These are phyloP conservation scores for Spodoptera litura DNA, from an alignment of 1,140 invertebrate species.

Conservation along the genomic window DNA sequence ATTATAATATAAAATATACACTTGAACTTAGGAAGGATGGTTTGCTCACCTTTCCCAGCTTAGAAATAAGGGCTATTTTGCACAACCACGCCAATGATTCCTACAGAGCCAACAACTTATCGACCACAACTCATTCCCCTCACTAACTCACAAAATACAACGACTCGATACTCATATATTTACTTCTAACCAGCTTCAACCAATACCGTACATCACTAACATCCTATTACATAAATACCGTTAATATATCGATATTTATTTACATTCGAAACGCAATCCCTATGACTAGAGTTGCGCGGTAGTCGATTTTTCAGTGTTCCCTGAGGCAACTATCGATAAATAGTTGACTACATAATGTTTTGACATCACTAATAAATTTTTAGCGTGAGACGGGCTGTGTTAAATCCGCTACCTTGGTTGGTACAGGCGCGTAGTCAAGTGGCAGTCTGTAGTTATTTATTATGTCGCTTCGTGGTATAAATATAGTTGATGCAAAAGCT, in stretches of 20 bases:
- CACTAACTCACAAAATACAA: constrained; percentile 14
- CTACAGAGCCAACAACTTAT: constrained; percentile 8
- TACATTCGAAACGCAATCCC: constrained; percentile 43
- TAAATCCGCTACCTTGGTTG: constrained; percentile 39
- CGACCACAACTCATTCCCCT: constrained; percentile 25
- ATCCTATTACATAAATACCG: constrained; percentile 33
- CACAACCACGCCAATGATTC: not conserved
- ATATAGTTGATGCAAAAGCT: not conserved
- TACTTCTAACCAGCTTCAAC: constrained; percentile 11
- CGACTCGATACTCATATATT: constrained; percentile 23
- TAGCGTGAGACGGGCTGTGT: constrained; percentile 24
- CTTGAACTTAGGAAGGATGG: no score
- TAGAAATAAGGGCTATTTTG: no score
- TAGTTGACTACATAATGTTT: constrained; percentile 44
- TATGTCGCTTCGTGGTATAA: not conserved
- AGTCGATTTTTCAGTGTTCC: constrained; percentile 48
- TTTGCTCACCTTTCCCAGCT: no score
- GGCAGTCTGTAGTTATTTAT: not conserved
- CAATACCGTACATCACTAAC: constrained; percentile 33
- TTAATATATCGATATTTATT: constrained; percentile 33
- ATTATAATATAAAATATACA: no score
- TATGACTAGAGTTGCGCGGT: constrained; percentile 17
- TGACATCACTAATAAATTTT: constrained; percentile 47
- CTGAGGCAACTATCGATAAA: constrained; percentile 39
- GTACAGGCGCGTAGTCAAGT: constrained; percentile 16